These are phyloP conservation scores for Pollachius pollachius DNA, from an alignment of 2,113 vertebrate genomes.

Conservation along the genomic window DNA sequence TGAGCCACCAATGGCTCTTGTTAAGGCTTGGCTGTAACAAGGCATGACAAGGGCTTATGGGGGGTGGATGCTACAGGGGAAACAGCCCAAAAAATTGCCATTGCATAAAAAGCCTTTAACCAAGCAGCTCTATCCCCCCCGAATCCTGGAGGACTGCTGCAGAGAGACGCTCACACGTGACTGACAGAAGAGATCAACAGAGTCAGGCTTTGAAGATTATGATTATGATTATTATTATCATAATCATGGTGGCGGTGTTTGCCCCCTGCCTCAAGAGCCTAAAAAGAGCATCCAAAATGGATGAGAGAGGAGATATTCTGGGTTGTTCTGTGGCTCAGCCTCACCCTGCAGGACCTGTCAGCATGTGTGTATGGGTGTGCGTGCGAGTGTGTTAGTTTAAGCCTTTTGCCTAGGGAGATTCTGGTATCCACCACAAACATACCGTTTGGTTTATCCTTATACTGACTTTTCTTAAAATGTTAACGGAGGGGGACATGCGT, in stretches of 20 bases:
- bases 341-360: conserved; percentile 24
- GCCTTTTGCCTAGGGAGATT: conserved; percentile 29
- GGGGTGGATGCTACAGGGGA: conserved; percentile 13
- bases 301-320: conserved; percentile 10
- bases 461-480: conserved; percentile 19
- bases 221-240: conserved; percentile 30
- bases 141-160: conserved; percentile 18
- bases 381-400: conserved; percentile 17
- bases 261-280: conserved; percentile 21
- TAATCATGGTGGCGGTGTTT: conserved; percentile 7
- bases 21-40: conserved; percentile 56
- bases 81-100: conserved; percentile 14
- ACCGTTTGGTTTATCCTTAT: conserved; percentile 15
- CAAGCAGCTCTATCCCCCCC: not conserved
- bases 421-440: conserved; percentile 28
- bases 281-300: not conserved
- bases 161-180: conserved; percentile 20
- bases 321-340: conserved; percentile 11
- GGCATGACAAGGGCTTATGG: conserved; percentile 48
- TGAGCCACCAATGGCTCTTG: conserved; percentile 15
- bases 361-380: no score
- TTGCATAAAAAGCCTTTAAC: conserved; percentile 32
- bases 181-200: conserved; percentile 19
- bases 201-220: conserved; percentile 37
- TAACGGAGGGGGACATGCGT: conserved; percentile 4